A percentile compares a stretch with the other conserved stretches of the same genome.
Evolutionary conservation across 2,113 vertebrate species (phyloP).

Genomic region (Chelonoidis abingdonii): DNA sequence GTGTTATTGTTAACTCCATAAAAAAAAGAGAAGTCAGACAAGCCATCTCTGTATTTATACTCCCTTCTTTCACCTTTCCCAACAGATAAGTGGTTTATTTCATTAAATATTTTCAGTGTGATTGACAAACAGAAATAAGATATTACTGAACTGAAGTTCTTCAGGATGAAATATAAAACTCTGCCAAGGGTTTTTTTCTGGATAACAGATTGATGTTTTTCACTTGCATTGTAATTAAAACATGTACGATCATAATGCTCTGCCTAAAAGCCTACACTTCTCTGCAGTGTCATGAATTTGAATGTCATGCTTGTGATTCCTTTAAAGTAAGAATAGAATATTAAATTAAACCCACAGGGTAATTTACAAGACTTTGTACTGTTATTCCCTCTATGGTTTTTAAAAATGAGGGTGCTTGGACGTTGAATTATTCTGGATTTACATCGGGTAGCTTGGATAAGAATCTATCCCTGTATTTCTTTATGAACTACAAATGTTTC

Average conservation of each 20-base stretch:
- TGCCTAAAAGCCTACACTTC: not conserved
- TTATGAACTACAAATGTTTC: not conserved
- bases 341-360: not conserved
- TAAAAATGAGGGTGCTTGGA: not conserved
- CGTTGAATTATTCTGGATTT: not conserved
- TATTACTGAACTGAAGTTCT: not conserved
- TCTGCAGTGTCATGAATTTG: not conserved
- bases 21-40: not conserved
- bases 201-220: not conserved
- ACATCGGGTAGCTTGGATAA: not conserved
- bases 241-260: not conserved
- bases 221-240: not conserved
- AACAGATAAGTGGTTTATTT: not conserved
- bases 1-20: rapidly evolving
- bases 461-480: not conserved
- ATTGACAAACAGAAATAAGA: not conserved
- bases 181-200: not conserved
- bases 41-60: not conserved
- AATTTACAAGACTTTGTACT: not conserved
- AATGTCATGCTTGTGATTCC: not conserved
- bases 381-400: not conserved
- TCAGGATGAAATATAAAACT: not conserved
- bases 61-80: not conserved
- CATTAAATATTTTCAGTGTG: not conserved
- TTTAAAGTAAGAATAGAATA: not conserved